These are phyloP conservation scores for Andrena marginata DNA, from an alignment of 2,888 invertebrate species.

Conservation along the genomic window DNA sequence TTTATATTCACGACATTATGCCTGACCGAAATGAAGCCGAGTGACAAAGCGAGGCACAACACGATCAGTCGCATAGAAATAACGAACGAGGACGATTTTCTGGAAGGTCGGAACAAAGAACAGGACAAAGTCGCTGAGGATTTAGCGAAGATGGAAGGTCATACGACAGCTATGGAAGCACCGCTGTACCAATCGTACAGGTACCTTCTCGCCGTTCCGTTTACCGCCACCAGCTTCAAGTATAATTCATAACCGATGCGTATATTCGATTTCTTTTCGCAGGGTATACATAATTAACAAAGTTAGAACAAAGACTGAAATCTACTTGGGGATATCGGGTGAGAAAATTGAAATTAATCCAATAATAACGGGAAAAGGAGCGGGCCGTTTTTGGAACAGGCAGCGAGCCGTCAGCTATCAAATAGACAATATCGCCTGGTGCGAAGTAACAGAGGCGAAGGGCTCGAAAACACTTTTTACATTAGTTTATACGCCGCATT, in stretches of 20 bases:
- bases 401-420: slow-evolving; percentile 93
- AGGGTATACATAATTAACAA: slow-evolving; percentile 92
- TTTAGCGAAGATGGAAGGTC: slow-evolving; percentile 89
- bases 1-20: slow-evolving; percentile 97
- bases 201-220: slow-evolving; percentile 57
- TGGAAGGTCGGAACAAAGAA: slow-evolving; percentile 75
- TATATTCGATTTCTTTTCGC: slow-evolving; percentile 82
- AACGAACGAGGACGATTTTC: slow-evolving; percentile 82
- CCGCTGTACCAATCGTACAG: slow-evolving; percentile 92
- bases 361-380: slow-evolving; percentile 85
- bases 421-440: slow-evolving; percentile 95
- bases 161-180: slow-evolving; percentile 93
- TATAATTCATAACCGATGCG: slow-evolving; percentile 3
- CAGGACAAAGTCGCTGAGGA: slow-evolving; percentile 85
- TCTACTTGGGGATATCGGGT: slow-evolving; percentile 94
- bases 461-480: slow-evolving; percentile 91
- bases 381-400: slow-evolving; percentile 86
- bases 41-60: slow-evolving; percentile 83
- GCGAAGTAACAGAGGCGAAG: slow-evolving; percentile 93
- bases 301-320: slow-evolving; percentile 92
- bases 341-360: slow-evolving; percentile 97
- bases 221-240: slow-evolving; percentile 20
- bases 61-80: slow-evolving; percentile 78
- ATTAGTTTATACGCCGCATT: slow-evolving; percentile 88
- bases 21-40: slow-evolving; percentile 90